Conservation (phyloP, 2,113 vertebrate genomes). For the Ailuropoda melanoleuca region DNA sequence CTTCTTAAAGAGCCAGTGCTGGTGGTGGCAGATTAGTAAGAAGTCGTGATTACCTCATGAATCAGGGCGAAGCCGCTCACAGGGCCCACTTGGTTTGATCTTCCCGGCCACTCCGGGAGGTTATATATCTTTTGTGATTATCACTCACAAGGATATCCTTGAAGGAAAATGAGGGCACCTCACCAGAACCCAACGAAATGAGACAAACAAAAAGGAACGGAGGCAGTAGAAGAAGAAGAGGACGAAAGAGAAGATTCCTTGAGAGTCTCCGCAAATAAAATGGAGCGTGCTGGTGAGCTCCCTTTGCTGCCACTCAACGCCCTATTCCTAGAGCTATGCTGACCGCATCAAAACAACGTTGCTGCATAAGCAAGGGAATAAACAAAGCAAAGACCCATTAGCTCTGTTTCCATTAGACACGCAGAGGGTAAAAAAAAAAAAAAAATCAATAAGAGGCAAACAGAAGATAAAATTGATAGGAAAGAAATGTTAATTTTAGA, state of each 20-base stretch:
- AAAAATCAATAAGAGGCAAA: conserved; percentile 79
- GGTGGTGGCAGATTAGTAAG: conserved; percentile 32
- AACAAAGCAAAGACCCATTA: conserved; percentile 77
- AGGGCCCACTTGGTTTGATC: conserved; percentile 70
- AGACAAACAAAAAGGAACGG: conserved; percentile 18
- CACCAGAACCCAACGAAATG: conserved; percentile 50
- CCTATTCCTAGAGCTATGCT: conserved; percentile 59
- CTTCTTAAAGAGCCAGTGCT: background rate
- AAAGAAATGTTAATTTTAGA: conserved; percentile 78
- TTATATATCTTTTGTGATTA: conserved; percentile 70
- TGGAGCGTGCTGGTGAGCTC: background rate
- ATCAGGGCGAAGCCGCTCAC: conserved; percentile 64
- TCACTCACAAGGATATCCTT: conserved; percentile 77
- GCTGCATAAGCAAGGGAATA: conserved; percentile 77
- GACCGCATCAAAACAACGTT: conserved; percentile 76
- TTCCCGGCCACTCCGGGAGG: conserved; percentile 68
- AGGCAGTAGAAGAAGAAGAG: background rate
- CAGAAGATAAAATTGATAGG: conserved; percentile 77
- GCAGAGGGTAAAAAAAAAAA: conserved; percentile 70
- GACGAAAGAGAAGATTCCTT: background rate
- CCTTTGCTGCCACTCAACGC: background rate
- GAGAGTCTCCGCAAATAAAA: conserved; percentile 3
- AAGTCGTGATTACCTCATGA: conserved; percentile 74
- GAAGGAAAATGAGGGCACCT: conserved; percentile 64
- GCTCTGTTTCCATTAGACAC: conserved; percentile 76